Evolutionary conservation across 2,888 invertebrate genomes (phyloP), one percentile per base, ranked within the genome.

Genomic region (Aphidoletes aphidimyza): DNA sequence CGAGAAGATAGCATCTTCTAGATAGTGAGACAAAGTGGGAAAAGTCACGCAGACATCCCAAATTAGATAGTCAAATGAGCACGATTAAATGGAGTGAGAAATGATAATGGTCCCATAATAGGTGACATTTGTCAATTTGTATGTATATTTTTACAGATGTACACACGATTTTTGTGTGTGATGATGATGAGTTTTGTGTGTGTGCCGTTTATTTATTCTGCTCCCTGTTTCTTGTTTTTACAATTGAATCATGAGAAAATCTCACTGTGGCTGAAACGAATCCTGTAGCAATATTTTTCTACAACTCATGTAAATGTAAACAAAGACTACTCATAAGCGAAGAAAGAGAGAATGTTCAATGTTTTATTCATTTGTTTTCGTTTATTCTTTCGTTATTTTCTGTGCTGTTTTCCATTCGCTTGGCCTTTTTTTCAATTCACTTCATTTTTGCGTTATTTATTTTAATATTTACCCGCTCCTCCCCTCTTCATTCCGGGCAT

Each of bases 11-110:
- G 14, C 42, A 42, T 42, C 8, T 14, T 42, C 8, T 14, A 14
- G 42, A 42, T 42, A 9, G 8, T 6, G 34, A 69, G 34, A 69
- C 34, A 69, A 30, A 30, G 69, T 34, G 69, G 69, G 14, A 69
- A 69, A 69, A 30, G 69, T 34, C 30, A 69, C 34, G 69, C 69
- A 69, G 34, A 30, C 34, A 30, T 9, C 69, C 11, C 30, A 69
- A 69, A 69, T 69, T 69, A 30, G 30, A 69, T 14, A 69, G 69
- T 14, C 69, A 69, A 69, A 69, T 69, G 14, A 69, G 30, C 17
- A 30, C 30, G 26, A 69, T 69, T 69, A 30, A 69, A 69, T 69
- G 69, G 17, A 30, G 69, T 69, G 69, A 69, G 17, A 1, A 69
- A 69, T 30, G 30, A 5, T 69, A 69, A 69, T 69, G 54, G 22